Conservation (phyloP, 2,113 vertebrate genomes). For the Lophotis ruficrista region DNA sequence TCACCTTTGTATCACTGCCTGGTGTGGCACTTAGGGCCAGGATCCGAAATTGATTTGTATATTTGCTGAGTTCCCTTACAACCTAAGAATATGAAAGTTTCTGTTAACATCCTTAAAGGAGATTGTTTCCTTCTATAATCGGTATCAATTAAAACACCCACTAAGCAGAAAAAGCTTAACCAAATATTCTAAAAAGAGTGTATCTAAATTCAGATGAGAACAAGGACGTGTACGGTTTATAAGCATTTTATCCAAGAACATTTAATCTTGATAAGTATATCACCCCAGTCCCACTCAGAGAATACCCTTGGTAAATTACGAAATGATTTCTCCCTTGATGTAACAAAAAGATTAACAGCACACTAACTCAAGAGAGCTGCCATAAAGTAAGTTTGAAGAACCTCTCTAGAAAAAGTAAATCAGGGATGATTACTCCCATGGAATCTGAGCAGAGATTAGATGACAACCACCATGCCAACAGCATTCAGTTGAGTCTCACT, state of each 20-base stretch:
- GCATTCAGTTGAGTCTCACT: not conserved
- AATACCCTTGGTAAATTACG: not conserved
- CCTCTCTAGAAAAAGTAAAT: not conserved
- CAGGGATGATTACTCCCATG: not conserved
- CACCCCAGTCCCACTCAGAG: not conserved
- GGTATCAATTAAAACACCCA: not conserved
- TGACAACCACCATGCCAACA: not conserved
- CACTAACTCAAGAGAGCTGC: not conserved
- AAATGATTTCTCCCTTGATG: not conserved
- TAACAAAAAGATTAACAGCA: not conserved
- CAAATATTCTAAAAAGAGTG: not conserved
- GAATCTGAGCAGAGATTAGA: not conserved
- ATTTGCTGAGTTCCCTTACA: slow-evolving; percentile 86
- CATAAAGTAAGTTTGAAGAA: not conserved
- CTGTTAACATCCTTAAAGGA: not conserved
- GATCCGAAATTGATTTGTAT: slow-evolving; percentile 87
- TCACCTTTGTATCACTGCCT: slow-evolving; percentile 90
- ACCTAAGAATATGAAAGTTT: slow-evolving; percentile 76
- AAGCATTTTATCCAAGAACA: not conserved
- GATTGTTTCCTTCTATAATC: not conserved
- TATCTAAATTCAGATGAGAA: not conserved
- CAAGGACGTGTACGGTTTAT: not conserved
- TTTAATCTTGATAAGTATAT: too few relatives aligned
- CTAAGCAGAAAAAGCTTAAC: not conserved
- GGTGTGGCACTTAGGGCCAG: slow-evolving; percentile 95